Evolutionary conservation across 2,888 invertebrate species (phyloP).

Genomic region (Allygus modestus): DNA sequence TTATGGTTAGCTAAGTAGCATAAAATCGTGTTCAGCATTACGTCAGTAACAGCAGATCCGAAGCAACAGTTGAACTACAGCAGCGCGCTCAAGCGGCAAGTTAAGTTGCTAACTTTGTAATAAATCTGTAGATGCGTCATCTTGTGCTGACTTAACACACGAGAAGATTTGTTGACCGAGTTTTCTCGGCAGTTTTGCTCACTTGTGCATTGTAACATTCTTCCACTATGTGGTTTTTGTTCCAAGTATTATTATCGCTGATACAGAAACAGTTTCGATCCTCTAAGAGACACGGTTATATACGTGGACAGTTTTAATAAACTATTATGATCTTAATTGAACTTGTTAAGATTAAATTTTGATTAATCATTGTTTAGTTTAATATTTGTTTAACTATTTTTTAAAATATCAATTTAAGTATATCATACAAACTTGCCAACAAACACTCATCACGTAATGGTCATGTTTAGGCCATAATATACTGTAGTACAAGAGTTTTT

Average conservation of each 20-base stretch:
- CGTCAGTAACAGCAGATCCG: neutral
- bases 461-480: too few relatives aligned
- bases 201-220: neutral
- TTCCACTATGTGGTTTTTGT: neutral
- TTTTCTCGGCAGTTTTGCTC: slow-evolving; percentile 22
- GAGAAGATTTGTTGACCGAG: slow-evolving; percentile 17
- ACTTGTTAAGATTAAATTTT: too few relatives aligned
- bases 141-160: slow-evolving; percentile 26
- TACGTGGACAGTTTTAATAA: too few relatives aligned
- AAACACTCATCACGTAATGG: too few relatives aligned
- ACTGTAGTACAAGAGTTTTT: too few relatives aligned
- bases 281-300: too few relatives aligned
- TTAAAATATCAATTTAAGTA: too few relatives aligned
- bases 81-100: slow-evolving; percentile 11
- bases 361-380: too few relatives aligned
- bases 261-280: neutral
- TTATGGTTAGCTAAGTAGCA: neutral
- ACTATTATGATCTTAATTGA: too few relatives aligned
- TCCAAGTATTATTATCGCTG: neutral
- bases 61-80: slow-evolving; percentile 17
- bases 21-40: neutral
- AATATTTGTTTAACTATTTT: too few relatives aligned
- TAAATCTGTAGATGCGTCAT: slow-evolving; percentile 27
- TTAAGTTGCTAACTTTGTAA: slow-evolving; percentile 33
- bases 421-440: too few relatives aligned